Evolutionary conservation across 2,113 vertebrate species (phyloP).

Genomic region (Myiopsitta monachus): DNA sequence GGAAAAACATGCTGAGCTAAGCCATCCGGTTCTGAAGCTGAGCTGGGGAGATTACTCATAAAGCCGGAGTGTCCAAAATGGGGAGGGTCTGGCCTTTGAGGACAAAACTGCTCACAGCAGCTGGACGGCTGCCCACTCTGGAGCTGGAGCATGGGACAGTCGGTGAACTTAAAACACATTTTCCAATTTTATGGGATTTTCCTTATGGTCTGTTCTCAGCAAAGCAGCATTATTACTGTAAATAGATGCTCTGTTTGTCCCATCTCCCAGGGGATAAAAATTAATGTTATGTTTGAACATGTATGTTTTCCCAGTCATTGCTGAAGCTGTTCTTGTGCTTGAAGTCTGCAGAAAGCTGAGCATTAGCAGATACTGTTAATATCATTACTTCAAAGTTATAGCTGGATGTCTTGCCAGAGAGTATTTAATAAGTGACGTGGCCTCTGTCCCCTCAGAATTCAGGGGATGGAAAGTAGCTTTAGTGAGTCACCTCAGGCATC

Average conservation of each 20-base stretch:
- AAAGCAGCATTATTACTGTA: constrained; percentile 48
- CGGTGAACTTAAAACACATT: constrained; percentile 41
- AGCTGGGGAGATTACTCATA: not conserved
- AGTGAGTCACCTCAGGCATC: constrained; percentile 29
- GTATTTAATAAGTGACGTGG: not conserved
- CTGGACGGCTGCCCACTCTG: not conserved
- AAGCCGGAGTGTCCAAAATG: not conserved
- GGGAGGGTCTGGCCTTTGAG: not conserved
- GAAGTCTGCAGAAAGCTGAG: not conserved
- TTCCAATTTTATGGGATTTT: constrained; percentile 44
- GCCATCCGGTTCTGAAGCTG: not conserved
- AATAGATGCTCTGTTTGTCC: constrained; percentile 61
- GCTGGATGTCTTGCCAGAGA: constrained; percentile 17
- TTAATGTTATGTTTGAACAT: constrained; percentile 46
- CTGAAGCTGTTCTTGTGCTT: constrained; percentile 14
- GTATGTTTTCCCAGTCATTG: constrained; percentile 46
- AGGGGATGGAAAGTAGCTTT: constrained; percentile 6
- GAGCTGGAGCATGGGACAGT: constrained; percentile 13
- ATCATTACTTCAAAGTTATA: constrained; percentile 18
- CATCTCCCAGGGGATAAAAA: constrained; percentile 52
- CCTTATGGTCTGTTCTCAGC: constrained; percentile 39
- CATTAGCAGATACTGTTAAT: constrained; percentile 2
- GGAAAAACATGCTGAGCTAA: not conserved
- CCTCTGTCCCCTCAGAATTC: not conserved
- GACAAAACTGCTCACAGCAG: not conserved